Percentiles rank a stretch among this genome's conserved stretches.
These are phyloP conservation scores for Cryptocephalus moraei DNA, from an alignment of 2,888 invertebrate species.

Conservation along the genomic window DNA sequence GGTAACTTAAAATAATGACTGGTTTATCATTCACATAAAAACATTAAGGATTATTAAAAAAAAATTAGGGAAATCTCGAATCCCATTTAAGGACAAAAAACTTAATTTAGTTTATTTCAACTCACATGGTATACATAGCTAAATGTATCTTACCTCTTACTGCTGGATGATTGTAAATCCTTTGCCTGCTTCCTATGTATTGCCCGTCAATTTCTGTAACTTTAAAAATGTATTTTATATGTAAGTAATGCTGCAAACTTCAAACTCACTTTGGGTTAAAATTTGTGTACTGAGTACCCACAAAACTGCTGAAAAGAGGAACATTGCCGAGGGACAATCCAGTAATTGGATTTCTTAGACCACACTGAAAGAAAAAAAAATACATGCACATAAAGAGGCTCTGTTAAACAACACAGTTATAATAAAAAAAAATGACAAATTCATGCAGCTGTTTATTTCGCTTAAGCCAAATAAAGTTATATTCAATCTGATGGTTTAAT, in stretches of 20 bases:
- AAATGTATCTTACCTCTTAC: constrained; percentile 23
- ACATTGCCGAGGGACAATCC: constrained; percentile 7
- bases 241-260: not conserved
- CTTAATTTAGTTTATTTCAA: not conserved
- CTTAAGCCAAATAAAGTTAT: too few species aligned
- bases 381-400: not conserved
- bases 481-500: too few species aligned
- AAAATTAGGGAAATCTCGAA: not conserved
- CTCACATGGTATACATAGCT: not conserved
- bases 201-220: constrained; percentile 13
- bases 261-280: constrained; percentile 14
- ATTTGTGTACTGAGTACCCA: constrained; percentile 14
- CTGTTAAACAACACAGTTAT: too few species aligned
- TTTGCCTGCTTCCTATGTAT: constrained; percentile 21
- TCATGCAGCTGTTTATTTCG: too few species aligned
- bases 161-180: constrained; percentile 23
- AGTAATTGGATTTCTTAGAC: not conserved
- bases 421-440: too few species aligned
- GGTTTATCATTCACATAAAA: not conserved
- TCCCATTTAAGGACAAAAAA: not conserved
- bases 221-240: constrained; percentile 3
- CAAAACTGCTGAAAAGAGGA: constrained; percentile 9
- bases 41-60: not conserved
- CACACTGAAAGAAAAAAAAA: constrained; percentile 3
- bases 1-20: too few species aligned